phyloP scores from a whole-genome alignment of 2,888 invertebrate genomes.

The Aporophyla lueneburgensis region DNA sequence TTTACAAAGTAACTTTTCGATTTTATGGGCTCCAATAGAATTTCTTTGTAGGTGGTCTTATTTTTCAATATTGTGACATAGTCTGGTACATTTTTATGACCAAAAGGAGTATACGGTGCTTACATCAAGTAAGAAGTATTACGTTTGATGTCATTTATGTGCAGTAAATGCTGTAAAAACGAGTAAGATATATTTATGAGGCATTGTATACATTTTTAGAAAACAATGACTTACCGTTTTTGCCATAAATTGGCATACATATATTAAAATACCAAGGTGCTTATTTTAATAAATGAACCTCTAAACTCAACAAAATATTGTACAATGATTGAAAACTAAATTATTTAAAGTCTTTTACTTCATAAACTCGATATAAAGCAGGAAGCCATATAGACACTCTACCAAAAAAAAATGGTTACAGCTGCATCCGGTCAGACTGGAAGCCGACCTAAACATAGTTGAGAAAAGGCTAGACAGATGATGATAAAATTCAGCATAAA shows the following conservation, averaged over 20 bases:
- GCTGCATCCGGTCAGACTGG: no score
- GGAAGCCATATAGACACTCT: no score
- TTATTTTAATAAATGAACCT: not conserved
- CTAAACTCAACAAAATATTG: not conserved
- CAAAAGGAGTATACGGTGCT: not conserved
- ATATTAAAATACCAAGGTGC: not conserved
- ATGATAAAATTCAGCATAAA: not conserved
- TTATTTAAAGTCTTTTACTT: not conserved
- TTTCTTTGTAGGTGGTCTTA: slow-evolving; percentile 40
- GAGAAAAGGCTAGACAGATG: no score
- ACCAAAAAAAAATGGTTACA: no score
- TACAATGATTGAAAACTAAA: not conserved
- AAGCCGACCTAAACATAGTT: no score
- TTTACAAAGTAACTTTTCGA: slow-evolving; percentile 44
- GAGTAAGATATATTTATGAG: not conserved
- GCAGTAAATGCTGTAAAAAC: not conserved
- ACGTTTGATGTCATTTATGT: not conserved
- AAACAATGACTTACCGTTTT: no score
- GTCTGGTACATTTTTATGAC: not conserved
- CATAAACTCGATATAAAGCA: not conserved
- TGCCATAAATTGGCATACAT: not conserved
- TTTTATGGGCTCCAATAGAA: slow-evolving; percentile 37
- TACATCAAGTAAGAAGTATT: not conserved
- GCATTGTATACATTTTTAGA: no score
- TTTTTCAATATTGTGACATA: slow-evolving; percentile 28